Percentiles rank a stretch among this genome's conserved stretches.
phyloP scores from a whole-genome alignment of 23 tunicate species.

The Clavelina lepadiformis region DNA sequence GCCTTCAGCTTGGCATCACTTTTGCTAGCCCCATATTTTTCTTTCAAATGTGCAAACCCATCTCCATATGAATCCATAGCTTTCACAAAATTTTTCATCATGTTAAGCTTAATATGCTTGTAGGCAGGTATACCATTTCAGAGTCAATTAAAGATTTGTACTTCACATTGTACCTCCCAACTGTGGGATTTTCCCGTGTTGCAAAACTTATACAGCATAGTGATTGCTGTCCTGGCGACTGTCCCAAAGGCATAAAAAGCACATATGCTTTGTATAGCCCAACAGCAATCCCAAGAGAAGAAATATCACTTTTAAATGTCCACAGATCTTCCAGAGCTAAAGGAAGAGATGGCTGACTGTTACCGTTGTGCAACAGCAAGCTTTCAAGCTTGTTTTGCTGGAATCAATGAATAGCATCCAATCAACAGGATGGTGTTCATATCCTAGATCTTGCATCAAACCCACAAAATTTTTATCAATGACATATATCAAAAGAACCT shows the following conservation, averaged over 20 bases:
- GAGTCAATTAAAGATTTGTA: background rate
- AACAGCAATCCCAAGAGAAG: slow-evolving; percentile 29
- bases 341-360: slow-evolving; percentile 24
- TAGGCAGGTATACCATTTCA: slow-evolving; percentile 8
- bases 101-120: slow-evolving; percentile 19
- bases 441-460: slow-evolving; percentile 27
- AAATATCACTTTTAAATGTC: slow-evolving; percentile 34
- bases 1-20: slow-evolving; percentile 1
- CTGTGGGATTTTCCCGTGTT: slow-evolving; percentile 15
- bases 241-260: slow-evolving; percentile 32
- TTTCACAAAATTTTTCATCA: slow-evolving; percentile 27
- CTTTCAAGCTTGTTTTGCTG: slow-evolving; percentile 47
- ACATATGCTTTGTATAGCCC: slow-evolving; percentile 32
- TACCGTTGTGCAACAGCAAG: slow-evolving; percentile 24
- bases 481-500: slow-evolving; percentile 14
- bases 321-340: slow-evolving; percentile 27
- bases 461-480: slow-evolving; percentile 6
- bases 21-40: background rate
- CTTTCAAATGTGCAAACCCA: no score
- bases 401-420: slow-evolving; percentile 40
- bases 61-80: slow-evolving; percentile 14
- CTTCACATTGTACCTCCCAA: slow-evolving; percentile 20
- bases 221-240: slow-evolving; percentile 52
- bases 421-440: slow-evolving; percentile 33
- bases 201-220: slow-evolving; percentile 44